These are phyloP conservation scores for Pandion haliaetus DNA, from an alignment of 2,113 vertebrate genomes.

Conservation along the genomic window DNA sequence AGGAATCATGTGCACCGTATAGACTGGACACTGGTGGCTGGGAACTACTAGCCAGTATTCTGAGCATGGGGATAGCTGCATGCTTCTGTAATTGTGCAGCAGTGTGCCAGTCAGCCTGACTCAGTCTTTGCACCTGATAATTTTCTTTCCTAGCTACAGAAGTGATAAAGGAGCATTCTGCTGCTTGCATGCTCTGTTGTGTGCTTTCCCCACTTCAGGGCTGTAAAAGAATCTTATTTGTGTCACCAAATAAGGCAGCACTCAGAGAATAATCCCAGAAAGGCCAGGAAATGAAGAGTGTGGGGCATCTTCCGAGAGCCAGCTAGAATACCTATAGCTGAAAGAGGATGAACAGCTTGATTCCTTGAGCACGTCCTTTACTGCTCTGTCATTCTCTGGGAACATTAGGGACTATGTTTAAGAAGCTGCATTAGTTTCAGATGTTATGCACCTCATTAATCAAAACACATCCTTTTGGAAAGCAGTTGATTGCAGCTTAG, in stretches of 20 bases:
- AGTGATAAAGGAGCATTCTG: not conserved
- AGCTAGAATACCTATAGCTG: not conserved
- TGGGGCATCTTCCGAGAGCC: not conserved
- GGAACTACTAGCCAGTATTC: not conserved
- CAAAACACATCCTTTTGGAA: conserved; percentile 51
- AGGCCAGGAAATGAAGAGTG: not conserved
- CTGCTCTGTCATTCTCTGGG: conserved; percentile 33
- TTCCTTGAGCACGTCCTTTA: conserved; percentile 1
- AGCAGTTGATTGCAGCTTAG: conserved; percentile 43
- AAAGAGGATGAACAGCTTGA: not conserved
- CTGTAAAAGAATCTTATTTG: not conserved
- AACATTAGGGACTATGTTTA: not conserved
- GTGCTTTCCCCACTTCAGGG: not conserved
- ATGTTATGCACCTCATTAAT: conserved; percentile 38
- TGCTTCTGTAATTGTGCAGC: not conserved
- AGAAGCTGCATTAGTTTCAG: conserved; percentile 47
- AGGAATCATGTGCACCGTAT: rapidly evolving
- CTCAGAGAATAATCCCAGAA: not conserved
- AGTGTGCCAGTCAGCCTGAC: not conserved
- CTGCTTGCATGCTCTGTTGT: not conserved
- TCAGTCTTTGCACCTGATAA: not conserved
- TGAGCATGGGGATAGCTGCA: rapidly evolving
- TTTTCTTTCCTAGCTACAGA: not conserved
- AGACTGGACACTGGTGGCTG: not conserved
- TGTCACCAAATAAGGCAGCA: not conserved